Conservation (phyloP, 2,888 invertebrate species). For the Aethes cnicana region DNA sequence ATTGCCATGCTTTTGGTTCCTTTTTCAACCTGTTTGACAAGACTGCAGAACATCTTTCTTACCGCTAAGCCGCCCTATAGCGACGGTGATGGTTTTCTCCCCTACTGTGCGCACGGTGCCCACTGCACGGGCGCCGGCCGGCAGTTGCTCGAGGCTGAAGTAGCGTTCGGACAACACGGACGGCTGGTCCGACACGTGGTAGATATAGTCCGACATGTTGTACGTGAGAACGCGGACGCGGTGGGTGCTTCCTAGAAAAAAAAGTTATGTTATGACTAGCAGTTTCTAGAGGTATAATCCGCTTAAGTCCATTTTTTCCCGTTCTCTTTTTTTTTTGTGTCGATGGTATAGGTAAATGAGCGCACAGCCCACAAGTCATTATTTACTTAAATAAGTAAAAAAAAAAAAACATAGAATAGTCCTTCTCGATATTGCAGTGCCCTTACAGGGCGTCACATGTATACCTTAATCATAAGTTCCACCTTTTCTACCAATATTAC, state of each 20-base stretch:
- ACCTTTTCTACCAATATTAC: no score
- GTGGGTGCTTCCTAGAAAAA: slow-evolving; percentile 65
- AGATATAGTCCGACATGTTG: slow-evolving; percentile 84
- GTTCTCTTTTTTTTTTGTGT: no score
- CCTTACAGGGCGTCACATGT: no score
- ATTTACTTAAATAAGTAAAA: no score
- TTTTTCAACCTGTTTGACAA: not conserved
- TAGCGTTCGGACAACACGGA: slow-evolving; percentile 79
- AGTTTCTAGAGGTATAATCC: no score
- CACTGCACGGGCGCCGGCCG: slow-evolving; percentile 76
- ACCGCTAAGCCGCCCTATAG: slow-evolving; percentile 80
- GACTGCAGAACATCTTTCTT: slow-evolving; percentile 21
- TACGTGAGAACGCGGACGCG: slow-evolving; percentile 85
- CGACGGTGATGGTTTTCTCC: slow-evolving; percentile 69
- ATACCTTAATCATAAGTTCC: no score
- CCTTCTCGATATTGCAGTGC: no score
- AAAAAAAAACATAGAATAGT: no score
- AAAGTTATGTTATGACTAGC: not conserved
- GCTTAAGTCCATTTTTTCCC: no score
- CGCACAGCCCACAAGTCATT: no score
- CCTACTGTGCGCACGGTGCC: slow-evolving; percentile 74
- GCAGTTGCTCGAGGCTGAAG: slow-evolving; percentile 77
- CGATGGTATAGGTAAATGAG: no score
- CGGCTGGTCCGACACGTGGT: slow-evolving; percentile 86
- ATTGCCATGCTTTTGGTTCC: no score